These are phyloP conservation scores for Formica exsecta DNA, from an alignment of 1,140 invertebrate species.

Conservation along the genomic window DNA sequence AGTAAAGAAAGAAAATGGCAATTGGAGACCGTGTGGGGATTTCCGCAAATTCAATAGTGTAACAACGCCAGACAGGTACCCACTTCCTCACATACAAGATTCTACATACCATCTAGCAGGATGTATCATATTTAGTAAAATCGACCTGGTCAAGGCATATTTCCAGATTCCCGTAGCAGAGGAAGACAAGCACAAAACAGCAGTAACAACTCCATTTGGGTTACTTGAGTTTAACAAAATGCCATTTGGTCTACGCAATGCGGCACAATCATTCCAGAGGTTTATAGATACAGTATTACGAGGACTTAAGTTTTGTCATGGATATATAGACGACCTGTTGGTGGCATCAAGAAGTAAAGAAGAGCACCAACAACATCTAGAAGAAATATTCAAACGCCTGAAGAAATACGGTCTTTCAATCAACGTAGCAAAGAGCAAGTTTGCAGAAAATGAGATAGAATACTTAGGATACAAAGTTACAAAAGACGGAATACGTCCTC, in stretches of 20 bases:
- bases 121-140: slow-evolving; percentile 79
- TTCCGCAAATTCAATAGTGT: slow-evolving; percentile 74
- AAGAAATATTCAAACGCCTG: neutral
- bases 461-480: neutral
- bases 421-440: slow-evolving; percentile 2
- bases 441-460: neutral
- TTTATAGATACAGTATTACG: slow-evolving; percentile 79
- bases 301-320: neutral
- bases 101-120: slow-evolving; percentile 76
- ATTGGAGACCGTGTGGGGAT: slow-evolving; percentile 72
- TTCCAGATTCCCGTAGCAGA: slow-evolving; percentile 82
- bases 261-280: slow-evolving; percentile 84
- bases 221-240: slow-evolving; percentile 79
- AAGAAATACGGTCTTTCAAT: neutral
- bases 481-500: neutral
- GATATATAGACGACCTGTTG: slow-evolving; percentile 27
- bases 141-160: slow-evolving; percentile 86
- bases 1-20: slow-evolving; percentile 72
- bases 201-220: slow-evolving; percentile 80
- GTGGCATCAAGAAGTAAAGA: neutral
- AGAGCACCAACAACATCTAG: neutral
- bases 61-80: slow-evolving; percentile 82
- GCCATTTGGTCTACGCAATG: slow-evolving; percentile 85
- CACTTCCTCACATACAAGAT: slow-evolving; percentile 79
- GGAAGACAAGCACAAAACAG: slow-evolving; percentile 81